Base-by-base conservation (phyloP, 2,888 invertebrate species). In the Drosophila hamatofila region DNA sequence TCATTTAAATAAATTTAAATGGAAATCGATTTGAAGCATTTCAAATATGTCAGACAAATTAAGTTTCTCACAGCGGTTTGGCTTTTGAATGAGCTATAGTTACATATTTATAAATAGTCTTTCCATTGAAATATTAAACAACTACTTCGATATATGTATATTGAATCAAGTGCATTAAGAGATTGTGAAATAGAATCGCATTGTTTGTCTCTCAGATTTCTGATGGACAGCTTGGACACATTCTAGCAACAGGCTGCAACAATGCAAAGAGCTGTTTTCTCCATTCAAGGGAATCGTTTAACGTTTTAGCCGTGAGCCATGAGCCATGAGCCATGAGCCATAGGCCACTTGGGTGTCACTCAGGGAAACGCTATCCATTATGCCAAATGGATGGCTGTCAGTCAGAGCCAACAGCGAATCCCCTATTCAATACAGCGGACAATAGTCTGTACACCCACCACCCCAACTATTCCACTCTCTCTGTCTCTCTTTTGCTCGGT, bases 381-480 rank as follows among this genome's bases (percentile, higher is more conserved):
- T 79, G 49, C 41, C 52, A 56, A 79, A 57, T 61, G 74, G 74
- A 73, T 54, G 66, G 66, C 61, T 79, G 78, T 78, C 78, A 78
- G n/a, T 68, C 58, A 59, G 39, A 59, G 58, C 21, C 42, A 30
- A n/a, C 21, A 63, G 33, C 12, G 30, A 65, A 21, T 33, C 41
- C 41, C 39, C 39, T 37, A 55, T 56, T 33, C 41, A 37, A 33
- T 33, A 30, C 16, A 44, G 8, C 6, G 25, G 25, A 58, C 35
- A 46, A 39, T 39, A 21, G 48, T 48, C 46, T 18, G 46, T 56
- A 39, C 54, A 42, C 33, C 30, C 16, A 30, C 42, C 42, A 30
- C 27, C 48, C 30, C 12, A 30, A 18, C 30, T 27, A 27, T 6
- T 48, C n/a, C 48, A 27, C 16, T 5, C 5, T 0, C 18, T 16